A percentile compares a stretch with the other conserved stretches of the same genome.
These are phyloP conservation scores for Coptodon bakossiorum DNA, from an alignment of 2,113 vertebrate species.

Conservation along the genomic window DNA sequence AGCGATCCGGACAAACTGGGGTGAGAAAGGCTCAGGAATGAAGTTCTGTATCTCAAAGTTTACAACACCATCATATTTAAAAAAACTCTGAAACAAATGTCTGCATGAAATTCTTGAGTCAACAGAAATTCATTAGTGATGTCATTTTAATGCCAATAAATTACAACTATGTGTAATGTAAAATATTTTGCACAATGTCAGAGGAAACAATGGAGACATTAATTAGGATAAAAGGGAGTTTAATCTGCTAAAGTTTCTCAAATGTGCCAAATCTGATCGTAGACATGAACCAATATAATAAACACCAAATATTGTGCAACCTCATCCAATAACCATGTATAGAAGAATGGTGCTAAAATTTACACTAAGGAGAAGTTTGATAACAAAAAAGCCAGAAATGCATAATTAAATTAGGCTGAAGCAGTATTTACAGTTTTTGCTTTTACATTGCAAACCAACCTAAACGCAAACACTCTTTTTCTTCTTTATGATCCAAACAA, in stretches of 20 bases:
- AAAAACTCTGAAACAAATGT: neutral
- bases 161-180: fast-evolving
- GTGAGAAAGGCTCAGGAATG: fast-evolving
- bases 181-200: neutral
- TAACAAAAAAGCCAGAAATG: neutral
- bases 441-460: neutral
- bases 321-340: fast-evolving
- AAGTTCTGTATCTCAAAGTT: fast-evolving
- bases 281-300: neutral
- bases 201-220: neutral
- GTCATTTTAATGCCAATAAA: neutral
- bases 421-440: fast-evolving
- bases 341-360: neutral
- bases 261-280: neutral
- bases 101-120: neutral
- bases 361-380: neutral
- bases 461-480: neutral
- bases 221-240: neutral
- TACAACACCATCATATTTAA: neutral
- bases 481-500: neutral
- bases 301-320: neutral
- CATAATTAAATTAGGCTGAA: fast-evolving
- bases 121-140: neutral
- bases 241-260: neutral
- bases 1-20: neutral